Evolutionary conservation across 2,888 invertebrate genomes (phyloP).

Genomic region (Pogonocherus hispidulus): DNA sequence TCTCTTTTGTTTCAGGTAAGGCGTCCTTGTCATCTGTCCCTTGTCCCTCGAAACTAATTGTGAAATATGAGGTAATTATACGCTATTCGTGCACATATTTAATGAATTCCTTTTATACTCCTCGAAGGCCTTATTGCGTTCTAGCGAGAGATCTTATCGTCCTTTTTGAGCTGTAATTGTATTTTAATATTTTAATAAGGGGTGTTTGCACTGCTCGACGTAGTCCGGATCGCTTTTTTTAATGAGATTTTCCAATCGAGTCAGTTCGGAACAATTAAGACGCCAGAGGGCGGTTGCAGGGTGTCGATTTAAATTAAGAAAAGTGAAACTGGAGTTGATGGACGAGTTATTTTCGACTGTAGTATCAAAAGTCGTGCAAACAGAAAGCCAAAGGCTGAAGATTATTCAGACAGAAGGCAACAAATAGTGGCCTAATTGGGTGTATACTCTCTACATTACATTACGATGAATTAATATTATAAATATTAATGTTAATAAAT

Average conservation of each 20-base stretch:
- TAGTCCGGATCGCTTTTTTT: not conserved
- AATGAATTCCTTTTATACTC: constrained; percentile 9
- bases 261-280: not conserved
- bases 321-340: too few relatives aligned
- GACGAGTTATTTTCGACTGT: too few relatives aligned
- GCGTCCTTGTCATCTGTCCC: constrained; percentile 35
- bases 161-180: constrained; percentile 12
- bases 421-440: too few relatives aligned
- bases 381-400: too few relatives aligned
- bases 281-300: not conserved
- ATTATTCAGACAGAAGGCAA: too few relatives aligned
- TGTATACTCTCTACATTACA: too few relatives aligned
- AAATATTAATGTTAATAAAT: too few relatives aligned
- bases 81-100: constrained; percentile 32
- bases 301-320: not conserved
- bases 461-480: too few relatives aligned
- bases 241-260: not conserved
- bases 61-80: constrained; percentile 49
- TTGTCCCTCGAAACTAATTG: constrained; percentile 35
- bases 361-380: too few relatives aligned
- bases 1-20: constrained; percentile 45
- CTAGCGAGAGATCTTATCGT: constrained; percentile 11
- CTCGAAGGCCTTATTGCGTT: constrained; percentile 10
- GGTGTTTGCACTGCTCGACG: not conserved
- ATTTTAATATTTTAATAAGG: constrained; percentile 16